These are phyloP conservation scores for Muntiacus reevesi DNA, from an alignment of 2,113 vertebrate species.

Conservation along the genomic window DNA sequence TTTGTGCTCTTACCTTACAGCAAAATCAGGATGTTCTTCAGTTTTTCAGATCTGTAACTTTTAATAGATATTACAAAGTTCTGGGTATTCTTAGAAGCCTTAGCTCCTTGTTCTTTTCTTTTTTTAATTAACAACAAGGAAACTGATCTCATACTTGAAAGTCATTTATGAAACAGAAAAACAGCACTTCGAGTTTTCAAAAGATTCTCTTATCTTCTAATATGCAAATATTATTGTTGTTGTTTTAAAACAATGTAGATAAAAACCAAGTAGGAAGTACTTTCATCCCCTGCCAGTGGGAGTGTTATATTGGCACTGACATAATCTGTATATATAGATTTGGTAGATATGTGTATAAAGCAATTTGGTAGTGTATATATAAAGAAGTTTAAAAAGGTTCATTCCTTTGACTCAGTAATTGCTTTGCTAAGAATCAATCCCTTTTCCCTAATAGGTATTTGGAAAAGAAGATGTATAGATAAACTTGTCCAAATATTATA, in stretches of 20 bases:
- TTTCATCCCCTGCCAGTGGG: background rate
- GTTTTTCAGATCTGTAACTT: background rate
- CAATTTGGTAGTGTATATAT: background rate
- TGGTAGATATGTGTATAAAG: background rate
- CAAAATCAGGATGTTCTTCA: slow-evolving; percentile 9
- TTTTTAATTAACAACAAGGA: background rate
- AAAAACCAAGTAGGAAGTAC: slow-evolving; percentile 11
- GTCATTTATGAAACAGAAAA: slow-evolving; percentile 26
- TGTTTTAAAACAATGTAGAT: background rate
- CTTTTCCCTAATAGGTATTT: background rate
- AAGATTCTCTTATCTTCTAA: background rate
- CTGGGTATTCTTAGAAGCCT: background rate
- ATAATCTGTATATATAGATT: background rate
- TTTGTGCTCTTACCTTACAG: background rate
- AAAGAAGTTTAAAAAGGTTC: background rate
- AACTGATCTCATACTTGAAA: background rate
- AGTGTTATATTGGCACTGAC: background rate
- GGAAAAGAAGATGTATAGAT: background rate
- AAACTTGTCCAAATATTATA: slow-evolving; percentile 29
- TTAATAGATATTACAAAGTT: background rate
- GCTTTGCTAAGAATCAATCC: background rate
- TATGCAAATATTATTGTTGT: background rate
- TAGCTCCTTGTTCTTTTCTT: background rate
- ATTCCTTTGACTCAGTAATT: slow-evolving; percentile 10
- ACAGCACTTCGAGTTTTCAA: background rate